A percentile compares a stretch with the other conserved stretches of the same genome.
These are phyloP conservation scores for Lynx canadensis DNA, from an alignment of 2,113 vertebrate genomes.

Conservation along the genomic window DNA sequence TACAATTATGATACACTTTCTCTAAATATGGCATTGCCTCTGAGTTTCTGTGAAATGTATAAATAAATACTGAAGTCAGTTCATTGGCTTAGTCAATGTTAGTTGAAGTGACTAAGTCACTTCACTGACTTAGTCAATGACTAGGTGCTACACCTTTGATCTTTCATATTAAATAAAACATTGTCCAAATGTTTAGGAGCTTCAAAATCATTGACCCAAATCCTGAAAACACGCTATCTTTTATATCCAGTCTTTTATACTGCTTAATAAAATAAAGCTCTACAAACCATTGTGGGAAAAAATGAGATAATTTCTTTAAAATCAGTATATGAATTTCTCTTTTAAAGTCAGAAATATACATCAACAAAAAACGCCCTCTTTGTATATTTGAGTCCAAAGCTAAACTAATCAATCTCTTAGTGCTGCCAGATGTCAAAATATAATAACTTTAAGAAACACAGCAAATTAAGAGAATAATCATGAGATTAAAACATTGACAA, in stretches of 20 bases:
- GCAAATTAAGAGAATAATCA: background rate
- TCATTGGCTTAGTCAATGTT: no score
- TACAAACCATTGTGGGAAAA: background rate
- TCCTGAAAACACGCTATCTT: background rate
- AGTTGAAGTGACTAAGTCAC: no score
- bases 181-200: background rate
- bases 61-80: background rate
- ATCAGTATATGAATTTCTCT: background rate
- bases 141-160: background rate
- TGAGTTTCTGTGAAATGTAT: background rate
- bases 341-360: background rate
- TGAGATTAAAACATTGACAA: background rate
- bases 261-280: background rate
- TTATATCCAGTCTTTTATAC: background rate
- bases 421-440: background rate
- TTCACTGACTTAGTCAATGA: background rate
- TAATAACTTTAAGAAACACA: background rate
- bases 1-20: background rate
- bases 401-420: background rate
- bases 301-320: background rate
- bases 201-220: background rate
- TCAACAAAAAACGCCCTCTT: background rate
- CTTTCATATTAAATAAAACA: background rate
- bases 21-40: background rate
- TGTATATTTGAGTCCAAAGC: background rate